A percentile compares a stretch with the other conserved stretches of the same genome.
Evolutionary conservation across 2,888 invertebrate genomes (phyloP).

Genomic region (Lasioglossum vierecki): DNA sequence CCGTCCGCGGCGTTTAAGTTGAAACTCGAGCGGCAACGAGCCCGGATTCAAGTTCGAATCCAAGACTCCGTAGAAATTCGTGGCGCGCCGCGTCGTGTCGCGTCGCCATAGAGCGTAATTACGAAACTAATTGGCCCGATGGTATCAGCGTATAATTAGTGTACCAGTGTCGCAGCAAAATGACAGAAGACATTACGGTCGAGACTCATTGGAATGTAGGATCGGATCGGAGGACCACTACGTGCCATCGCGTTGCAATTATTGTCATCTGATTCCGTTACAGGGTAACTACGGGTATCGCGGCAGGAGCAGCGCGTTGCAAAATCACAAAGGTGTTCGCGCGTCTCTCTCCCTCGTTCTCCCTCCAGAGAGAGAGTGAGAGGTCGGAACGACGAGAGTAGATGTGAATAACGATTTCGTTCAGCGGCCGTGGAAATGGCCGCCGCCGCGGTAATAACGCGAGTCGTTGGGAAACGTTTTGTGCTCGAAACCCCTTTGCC

Average conservation of each 20-base stretch:
- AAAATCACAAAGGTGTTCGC: conserved; percentile 29
- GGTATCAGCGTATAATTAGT: conserved; percentile 14
- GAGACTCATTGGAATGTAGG: conserved; percentile 59
- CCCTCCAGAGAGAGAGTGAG: not conserved
- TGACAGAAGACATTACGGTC: conserved; percentile 58
- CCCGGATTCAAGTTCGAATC: not conserved
- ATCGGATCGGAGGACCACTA: conserved; percentile 56
- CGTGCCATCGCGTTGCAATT: conserved; percentile 55
- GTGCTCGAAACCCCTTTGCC: not conserved
- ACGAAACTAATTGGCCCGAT: conserved; percentile 34
- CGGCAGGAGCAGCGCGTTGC: conserved; percentile 26
- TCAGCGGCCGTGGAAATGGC: not conserved
- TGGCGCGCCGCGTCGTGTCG: not conserved
- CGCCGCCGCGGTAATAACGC: not conserved
- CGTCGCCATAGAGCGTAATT: conserved; percentile 19
- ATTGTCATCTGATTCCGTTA: conserved; percentile 63
- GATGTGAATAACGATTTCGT: conserved; percentile 8
- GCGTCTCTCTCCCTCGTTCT: not conserved
- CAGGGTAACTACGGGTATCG: conserved; percentile 46
- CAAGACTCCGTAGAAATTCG: not conserved
- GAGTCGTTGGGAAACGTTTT: not conserved
- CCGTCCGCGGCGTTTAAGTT: not conserved
- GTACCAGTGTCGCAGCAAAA: conserved; percentile 34
- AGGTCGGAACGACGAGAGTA: not conserved
- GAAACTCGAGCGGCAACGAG: not conserved